Conservation (phyloP, 2,797 vertebrate species). For the Chiloscyllium punctatum region DNA sequence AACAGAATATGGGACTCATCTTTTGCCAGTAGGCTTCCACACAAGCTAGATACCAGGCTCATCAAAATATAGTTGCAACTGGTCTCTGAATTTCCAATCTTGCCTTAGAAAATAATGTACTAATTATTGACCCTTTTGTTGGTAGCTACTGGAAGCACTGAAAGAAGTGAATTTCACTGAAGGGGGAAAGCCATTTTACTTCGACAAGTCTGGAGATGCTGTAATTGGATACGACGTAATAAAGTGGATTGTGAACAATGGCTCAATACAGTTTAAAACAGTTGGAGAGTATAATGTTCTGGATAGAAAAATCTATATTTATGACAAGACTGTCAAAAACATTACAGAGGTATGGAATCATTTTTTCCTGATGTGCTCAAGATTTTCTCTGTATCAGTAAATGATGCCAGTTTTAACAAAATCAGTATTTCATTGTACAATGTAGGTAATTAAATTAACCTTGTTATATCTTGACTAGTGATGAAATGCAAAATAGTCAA, state of each 20-base stretch:
- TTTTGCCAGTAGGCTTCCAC: not conserved
- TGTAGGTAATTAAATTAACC: not conserved
- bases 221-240: constrained; percentile 39
- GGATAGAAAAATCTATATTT: constrained; percentile 1
- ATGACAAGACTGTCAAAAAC: not conserved
- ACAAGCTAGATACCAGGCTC: not conserved
- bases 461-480: not conserved
- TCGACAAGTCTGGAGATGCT: constrained; percentile 30
- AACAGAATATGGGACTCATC: not conserved
- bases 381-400: not conserved
- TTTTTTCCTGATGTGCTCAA: not conserved
- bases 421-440: not conserved
- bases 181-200: not conserved
- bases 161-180: not conserved
- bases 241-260: not conserved
- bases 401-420: not conserved
- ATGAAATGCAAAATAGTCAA: not conserved
- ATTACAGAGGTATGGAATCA: not conserved
- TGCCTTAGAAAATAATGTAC: not conserved
- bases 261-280: not conserved
- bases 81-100: not conserved
- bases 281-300: constrained; percentile 29
- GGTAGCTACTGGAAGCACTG: constrained; percentile 12
- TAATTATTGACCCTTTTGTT: not conserved
- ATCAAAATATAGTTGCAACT: not conserved